Conservation (phyloP, 2,113 vertebrate species). For the Mixornis gularis region DNA sequence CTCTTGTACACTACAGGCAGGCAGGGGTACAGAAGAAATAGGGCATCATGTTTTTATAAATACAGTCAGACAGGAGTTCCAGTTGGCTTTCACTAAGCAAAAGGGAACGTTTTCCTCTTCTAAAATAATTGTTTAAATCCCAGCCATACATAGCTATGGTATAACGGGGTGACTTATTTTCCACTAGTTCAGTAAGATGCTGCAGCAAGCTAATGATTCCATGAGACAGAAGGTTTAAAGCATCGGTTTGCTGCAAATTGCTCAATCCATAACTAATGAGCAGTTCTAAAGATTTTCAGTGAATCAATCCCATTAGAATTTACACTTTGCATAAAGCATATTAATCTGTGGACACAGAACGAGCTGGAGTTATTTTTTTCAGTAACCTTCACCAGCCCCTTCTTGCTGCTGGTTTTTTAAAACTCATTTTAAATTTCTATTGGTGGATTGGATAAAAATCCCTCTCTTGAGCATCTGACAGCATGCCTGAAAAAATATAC, state of each 20-base stretch:
- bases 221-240: background rate
- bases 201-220: constrained; percentile 7
- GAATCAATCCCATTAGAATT: constrained; percentile 17
- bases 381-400: background rate
- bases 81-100: background rate
- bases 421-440: background rate
- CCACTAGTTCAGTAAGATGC: background rate
- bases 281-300: background rate
- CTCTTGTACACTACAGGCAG: background rate
- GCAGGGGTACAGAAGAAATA: background rate
- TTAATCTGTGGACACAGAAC: background rate
- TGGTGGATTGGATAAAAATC: background rate
- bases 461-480: background rate
- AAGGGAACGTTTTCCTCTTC: background rate
- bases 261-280: constrained; percentile 24
- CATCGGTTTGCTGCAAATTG: constrained; percentile 29
- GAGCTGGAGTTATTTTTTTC: background rate
- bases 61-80: background rate
- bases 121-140: background rate
- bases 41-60: background rate
- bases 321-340: constrained; percentile 9
- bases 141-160: background rate
- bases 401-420: background rate
- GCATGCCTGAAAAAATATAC: constrained; percentile 7
- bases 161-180: constrained; percentile 21